Base-by-base conservation (phyloP, 2,888 invertebrate species). In the Tinea trinotella region DNA sequence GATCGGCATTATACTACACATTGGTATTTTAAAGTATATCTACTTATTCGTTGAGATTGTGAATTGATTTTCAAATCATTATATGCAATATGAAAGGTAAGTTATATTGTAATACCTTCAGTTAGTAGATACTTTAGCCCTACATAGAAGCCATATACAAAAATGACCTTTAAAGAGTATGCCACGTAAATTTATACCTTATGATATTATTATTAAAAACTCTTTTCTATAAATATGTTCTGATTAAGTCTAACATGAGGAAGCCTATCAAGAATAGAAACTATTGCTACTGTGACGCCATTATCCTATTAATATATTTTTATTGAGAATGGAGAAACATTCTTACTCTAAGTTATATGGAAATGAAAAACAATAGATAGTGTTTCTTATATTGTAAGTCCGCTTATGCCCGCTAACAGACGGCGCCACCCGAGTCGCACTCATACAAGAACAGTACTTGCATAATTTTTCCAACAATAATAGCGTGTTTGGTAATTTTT, bases 391-490 rank as follows among this genome's bases (percentile, higher is more conserved):
- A 79, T 78, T 81, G 80, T 77, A 73, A 72, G 71, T 74, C 68
- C 72, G 74, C 72, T 73, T 70, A 70, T 71, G 69, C 64, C 69
- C 66, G 74, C 35, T 17, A 77, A 81, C 74, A 75, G 82, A 82
- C 84, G 82, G 81, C 82, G 83, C 84, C 84, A 84, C 84, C 84
- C 72, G 81, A 78, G 82, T 80, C 74, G 84, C 69, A 68, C 68
- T 71, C 76, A 75, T 79, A 80, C 83, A 78, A 81, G 83, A 83
- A 83, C 84, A 83, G 82, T 78, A 81, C 83, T 82, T 79, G 81
- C 79, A 82, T 83, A 82, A 83, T 81, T 82, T 80, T 57, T 72
- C 74, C 70, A 68, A 68, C 74, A 72, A 73, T 68, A 36, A 52
- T 52, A 15, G 34, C 19, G 52, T 52, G 65, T 64, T 67, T 63